A percentile compares a stretch with the other conserved stretches of the same genome.
Evolutionary conservation across 2,888 invertebrate genomes (phyloP).

Genomic region (Apeira syringaria): DNA sequence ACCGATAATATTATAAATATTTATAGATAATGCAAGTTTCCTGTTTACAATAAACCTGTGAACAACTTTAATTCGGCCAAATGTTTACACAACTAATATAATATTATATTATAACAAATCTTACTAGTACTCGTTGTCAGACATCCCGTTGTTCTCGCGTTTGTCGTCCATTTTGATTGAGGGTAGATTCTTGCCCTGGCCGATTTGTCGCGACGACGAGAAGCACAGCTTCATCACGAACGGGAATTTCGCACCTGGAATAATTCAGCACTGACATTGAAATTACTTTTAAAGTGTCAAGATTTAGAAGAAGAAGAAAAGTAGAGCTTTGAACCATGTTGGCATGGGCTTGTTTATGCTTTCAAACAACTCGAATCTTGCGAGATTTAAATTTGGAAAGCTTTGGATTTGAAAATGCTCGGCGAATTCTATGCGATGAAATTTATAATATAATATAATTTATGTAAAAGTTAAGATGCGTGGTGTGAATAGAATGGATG

Average conservation of each 20-base stretch:
- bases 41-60: not conserved
- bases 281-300: not conserved
- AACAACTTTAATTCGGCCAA: not conserved
- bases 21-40: too few relatives aligned
- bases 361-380: too few relatives aligned
- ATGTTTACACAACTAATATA: not conserved
- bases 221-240: slow-evolving; percentile 99
- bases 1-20: too few relatives aligned
- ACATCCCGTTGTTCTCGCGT: slow-evolving; percentile 67
- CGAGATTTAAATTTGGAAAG: too few relatives aligned
- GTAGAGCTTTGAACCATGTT: too few relatives aligned
- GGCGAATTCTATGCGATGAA: too few relatives aligned
- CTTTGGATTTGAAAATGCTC: too few relatives aligned
- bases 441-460: too few relatives aligned
- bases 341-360: too few relatives aligned
- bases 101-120: slow-evolving; percentile 25
- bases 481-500: too few relatives aligned
- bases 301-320: too few relatives aligned
- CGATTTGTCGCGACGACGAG: slow-evolving; percentile 88
- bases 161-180: slow-evolving; percentile 48
- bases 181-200: slow-evolving; percentile 71
- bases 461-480: too few relatives aligned
- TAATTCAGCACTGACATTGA: not conserved
- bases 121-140: slow-evolving; percentile 77
- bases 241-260: slow-evolving; percentile 97